These are phyloP conservation scores for Caradrina clavipalpis DNA, from an alignment of 2,888 invertebrate genomes.

Conservation along the genomic window DNA sequence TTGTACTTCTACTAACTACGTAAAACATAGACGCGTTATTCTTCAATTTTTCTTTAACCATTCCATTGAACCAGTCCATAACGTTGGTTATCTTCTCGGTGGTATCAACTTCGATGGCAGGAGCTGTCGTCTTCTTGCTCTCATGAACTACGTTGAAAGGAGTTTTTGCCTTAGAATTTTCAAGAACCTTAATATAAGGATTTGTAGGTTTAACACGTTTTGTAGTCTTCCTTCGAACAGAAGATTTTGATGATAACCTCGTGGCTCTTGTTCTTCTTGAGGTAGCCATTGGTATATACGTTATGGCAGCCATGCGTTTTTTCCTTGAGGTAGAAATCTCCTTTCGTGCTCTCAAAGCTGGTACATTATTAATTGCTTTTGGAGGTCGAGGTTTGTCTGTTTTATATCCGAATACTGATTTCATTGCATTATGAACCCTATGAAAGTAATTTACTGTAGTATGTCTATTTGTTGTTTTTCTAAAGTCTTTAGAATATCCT, in stretches of 20 bases:
- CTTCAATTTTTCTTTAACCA: conserved; percentile 64
- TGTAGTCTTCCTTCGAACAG: neutral
- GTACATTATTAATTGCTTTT: neutral
- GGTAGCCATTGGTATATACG: conserved; percentile 33
- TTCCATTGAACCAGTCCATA: conserved; percentile 78
- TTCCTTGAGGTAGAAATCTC: neutral
- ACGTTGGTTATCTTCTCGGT: conserved; percentile 60
- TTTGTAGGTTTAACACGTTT: neutral
- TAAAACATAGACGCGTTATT: conserved; percentile 58
- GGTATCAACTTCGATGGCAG: conserved; percentile 4
- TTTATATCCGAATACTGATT: neutral
- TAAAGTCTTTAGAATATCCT: neutral
- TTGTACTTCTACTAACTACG: conserved; percentile 62
- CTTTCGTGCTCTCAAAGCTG: conserved; percentile 3
- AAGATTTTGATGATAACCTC: neutral
- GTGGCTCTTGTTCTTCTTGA: conserved; percentile 4
- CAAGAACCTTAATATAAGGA: neutral
- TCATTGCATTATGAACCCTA: neutral
- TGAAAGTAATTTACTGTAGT: conserved; percentile 9
- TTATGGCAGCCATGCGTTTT: conserved; percentile 24
- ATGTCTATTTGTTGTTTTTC: neutral
- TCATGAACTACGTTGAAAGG: conserved; percentile 26
- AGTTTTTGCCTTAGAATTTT: conserved; percentile 7
- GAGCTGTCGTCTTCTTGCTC: conserved; percentile 37
- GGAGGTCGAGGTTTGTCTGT: neutral